A percentile compares a stretch with the other conserved stretches of the same genome.
These are phyloP conservation scores for Cichlasoma orientale DNA, from an alignment of 2,797 vertebrate species.

Conservation along the genomic window DNA sequence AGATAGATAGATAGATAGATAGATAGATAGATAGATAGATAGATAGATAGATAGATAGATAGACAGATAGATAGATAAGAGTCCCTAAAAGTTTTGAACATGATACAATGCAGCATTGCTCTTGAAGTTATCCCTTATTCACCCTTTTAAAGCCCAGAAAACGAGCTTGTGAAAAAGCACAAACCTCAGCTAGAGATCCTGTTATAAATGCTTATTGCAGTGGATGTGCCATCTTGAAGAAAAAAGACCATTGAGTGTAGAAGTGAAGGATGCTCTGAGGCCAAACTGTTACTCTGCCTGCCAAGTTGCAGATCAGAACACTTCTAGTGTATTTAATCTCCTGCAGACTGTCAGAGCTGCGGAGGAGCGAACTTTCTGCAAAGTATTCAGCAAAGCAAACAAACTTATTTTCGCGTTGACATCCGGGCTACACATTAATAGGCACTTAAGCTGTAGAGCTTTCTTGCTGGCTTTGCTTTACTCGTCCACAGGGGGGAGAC, in stretches of 20 bases:
- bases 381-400: neutral
- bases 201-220: constrained; percentile 16
- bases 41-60: neutral
- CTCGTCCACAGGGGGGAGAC: constrained; percentile 64
- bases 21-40: neutral
- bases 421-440: neutral
- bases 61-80: too few relatives aligned
- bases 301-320: constrained; percentile 25
- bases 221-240: constrained; percentile 20
- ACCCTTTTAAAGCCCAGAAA: neutral
- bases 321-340: constrained; percentile 34
- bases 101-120: neutral
- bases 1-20: neutral
- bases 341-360: constrained; percentile 5
- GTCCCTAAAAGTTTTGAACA: too few relatives aligned
- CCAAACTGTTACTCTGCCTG: constrained; percentile 13
- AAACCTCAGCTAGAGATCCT: constrained; percentile 11
- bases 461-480: neutral
- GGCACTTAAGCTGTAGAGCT: neutral
- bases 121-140: neutral
- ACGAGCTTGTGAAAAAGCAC: neutral
- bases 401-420: neutral
- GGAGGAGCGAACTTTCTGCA: neutral
- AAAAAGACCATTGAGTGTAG: constrained; percentile 16
- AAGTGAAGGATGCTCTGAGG: constrained; percentile 36